A percentile compares a stretch with the other conserved stretches of the same genome.
phyloP scores from a whole-genome alignment of 92 coral and sea anemone species.

The Epizoanthus stellaris region DNA sequence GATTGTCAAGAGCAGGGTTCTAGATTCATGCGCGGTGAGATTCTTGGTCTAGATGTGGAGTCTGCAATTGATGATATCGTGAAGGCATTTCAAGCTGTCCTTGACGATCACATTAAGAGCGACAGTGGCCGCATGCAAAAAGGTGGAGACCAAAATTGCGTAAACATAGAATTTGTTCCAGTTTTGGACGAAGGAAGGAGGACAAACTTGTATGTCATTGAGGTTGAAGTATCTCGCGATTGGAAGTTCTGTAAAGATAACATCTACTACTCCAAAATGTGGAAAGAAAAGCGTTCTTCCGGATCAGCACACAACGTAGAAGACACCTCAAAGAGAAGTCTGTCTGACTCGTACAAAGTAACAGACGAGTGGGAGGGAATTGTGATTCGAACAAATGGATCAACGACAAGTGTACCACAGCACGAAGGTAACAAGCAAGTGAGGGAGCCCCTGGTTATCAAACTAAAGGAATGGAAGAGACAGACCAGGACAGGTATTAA shows the following conservation, averaged over 20 bases:
- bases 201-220: conserved; percentile 45
- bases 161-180: conserved; percentile 51
- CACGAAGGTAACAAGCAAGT: conserved; percentile 24
- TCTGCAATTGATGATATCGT: conserved; percentile 48
- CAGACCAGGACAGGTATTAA: background rate
- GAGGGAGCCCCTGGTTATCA: conserved; percentile 28
- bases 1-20: conserved; percentile 47
- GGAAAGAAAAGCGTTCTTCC: conserved; percentile 50
- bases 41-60: conserved; percentile 59
- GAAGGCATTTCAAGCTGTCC: conserved; percentile 56
- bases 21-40: conserved; percentile 52
- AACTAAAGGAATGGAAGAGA: conserved; percentile 37
- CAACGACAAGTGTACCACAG: conserved; percentile 16
- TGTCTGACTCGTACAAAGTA: conserved; percentile 47
- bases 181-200: conserved; percentile 29
- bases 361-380: conserved; percentile 44
- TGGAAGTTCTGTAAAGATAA: conserved; percentile 59
- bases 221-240: conserved; percentile 64
- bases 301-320: background rate
- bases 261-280: conserved; percentile 45
- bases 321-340: background rate
- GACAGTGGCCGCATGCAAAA: conserved; percentile 42
- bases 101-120: conserved; percentile 57
- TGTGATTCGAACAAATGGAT: conserved; percentile 35
- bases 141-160: conserved; percentile 59